These are phyloP conservation scores for Etheostoma cragini DNA, from an alignment of 2,113 vertebrate genomes.

Conservation along the genomic window DNA sequence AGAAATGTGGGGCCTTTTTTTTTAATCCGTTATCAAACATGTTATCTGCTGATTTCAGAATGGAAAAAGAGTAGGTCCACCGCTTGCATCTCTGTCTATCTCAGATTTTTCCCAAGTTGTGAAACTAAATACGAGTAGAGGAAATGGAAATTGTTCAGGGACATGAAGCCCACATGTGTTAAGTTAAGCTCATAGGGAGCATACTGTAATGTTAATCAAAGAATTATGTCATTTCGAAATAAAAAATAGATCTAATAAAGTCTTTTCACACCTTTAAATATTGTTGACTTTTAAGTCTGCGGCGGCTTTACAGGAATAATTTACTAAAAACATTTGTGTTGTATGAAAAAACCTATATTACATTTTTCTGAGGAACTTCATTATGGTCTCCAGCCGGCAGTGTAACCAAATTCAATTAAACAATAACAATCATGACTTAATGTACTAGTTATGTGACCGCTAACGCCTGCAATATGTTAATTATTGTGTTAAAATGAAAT, in stretches of 20 bases:
- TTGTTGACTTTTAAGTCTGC: background rate
- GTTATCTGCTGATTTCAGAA: background rate
- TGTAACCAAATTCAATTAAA: background rate
- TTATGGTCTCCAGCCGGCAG: background rate
- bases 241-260: background rate
- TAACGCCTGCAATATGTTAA: background rate
- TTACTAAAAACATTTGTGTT: background rate
- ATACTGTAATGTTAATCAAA: background rate
- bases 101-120: background rate
- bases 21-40: background rate
- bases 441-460: background rate
- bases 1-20: no score
- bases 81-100: background rate
- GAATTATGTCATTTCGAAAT: background rate
- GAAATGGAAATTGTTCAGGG: background rate
- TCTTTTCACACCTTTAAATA: background rate
- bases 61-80: background rate
- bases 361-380: background rate
- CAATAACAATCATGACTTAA: background rate
- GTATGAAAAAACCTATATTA: background rate
- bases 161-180: background rate
- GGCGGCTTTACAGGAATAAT: background rate
- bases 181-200: background rate
- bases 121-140: background rate
- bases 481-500: background rate